These are phyloP conservation scores for Parazoanthus darwini DNA, from an alignment of 92 coral and sea anemone genomes.

Conservation along the genomic window DNA sequence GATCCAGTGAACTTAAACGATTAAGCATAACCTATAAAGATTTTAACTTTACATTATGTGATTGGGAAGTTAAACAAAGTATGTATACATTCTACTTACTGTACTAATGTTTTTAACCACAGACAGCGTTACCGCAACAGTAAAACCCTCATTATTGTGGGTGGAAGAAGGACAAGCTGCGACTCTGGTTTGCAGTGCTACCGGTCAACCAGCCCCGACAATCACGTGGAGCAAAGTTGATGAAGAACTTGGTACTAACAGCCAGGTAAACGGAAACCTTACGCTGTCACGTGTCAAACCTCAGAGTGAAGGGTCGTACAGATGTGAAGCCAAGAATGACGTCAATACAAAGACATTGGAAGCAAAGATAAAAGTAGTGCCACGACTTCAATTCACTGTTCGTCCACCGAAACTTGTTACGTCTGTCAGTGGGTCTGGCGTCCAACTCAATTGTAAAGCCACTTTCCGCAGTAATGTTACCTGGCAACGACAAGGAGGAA, in stretches of 20 bases:
- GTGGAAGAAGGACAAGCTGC: constrained; percentile 7
- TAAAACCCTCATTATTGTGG: not conserved
- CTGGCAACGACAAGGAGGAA: not conserved
- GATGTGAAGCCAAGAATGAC: not conserved
- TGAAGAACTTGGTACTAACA: not conserved
- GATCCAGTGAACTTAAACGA: not conserved
- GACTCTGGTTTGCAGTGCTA: constrained; percentile 25
- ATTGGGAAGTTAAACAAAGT: not conserved
- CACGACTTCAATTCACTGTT: not conserved
- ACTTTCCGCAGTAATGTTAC: not conserved
- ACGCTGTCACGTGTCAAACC: not conserved
- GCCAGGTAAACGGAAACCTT: not conserved
- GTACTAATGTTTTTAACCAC: not conserved
- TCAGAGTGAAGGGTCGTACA: not conserved
- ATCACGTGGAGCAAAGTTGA: constrained; percentile 8
- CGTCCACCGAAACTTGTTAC: not conserved
- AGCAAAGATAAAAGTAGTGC: constrained; percentile 10
- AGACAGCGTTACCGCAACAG: constrained; percentile 4
- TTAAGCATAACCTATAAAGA: not conserved
- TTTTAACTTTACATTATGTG: not conserved
- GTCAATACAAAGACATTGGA: not conserved
- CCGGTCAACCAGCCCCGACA: constrained; percentile 27
- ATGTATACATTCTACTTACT: not conserved
- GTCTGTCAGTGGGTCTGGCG: not conserved
- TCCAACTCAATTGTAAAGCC: not conserved